A percentile compares a stretch with the other conserved stretches of the same genome.
Conservation (phyloP, 2,113 vertebrate species). For the Leptobrachium ailaonicum region DNA sequence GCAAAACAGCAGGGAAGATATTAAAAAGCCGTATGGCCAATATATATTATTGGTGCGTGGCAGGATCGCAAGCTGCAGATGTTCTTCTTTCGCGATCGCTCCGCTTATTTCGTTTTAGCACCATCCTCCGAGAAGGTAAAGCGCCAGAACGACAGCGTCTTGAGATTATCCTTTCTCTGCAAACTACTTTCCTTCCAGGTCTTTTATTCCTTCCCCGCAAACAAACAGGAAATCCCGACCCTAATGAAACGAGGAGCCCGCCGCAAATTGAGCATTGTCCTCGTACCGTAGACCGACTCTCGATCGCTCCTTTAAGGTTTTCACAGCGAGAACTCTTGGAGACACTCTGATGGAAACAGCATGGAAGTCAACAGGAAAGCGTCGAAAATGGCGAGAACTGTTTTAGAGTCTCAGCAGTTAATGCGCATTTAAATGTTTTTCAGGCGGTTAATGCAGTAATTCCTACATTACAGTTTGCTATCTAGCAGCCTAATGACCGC, state of each 20-base stretch:
- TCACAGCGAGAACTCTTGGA: constrained; percentile 47
- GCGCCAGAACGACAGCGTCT: not conserved
- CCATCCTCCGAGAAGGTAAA: constrained; percentile 10
- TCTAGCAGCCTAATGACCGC: constrained; percentile 41
- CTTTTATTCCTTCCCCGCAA: constrained; percentile 5
- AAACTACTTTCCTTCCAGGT: constrained; percentile 9
- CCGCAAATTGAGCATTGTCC: constrained; percentile 44
- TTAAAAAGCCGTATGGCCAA: constrained; percentile 30
- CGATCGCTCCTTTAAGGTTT: constrained; percentile 42
- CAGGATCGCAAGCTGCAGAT: constrained; percentile 34
- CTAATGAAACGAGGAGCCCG: constrained; percentile 24
- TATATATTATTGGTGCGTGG: constrained; percentile 24
- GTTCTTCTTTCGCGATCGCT: constrained; percentile 19
- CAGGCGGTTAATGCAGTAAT: constrained; percentile 48
- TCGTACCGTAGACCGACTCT: constrained; percentile 38
- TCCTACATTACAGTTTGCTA: constrained; percentile 44
- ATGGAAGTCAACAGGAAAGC: constrained; percentile 44
- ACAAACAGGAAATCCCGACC: constrained; percentile 24
- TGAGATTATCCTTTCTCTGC: constrained; percentile 12
- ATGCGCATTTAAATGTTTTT: constrained; percentile 49
- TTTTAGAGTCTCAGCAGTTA: constrained; percentile 49
- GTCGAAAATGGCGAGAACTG: constrained; percentile 40
- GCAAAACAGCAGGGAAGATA: constrained; percentile 21
- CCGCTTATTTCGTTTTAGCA: constrained; percentile 12
- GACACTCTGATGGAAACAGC: constrained; percentile 48